A percentile compares a stretch with the other conserved stretches of the same genome.
Evolutionary conservation across 2,113 vertebrate species (phyloP).

Genomic region (Acanthisitta chloris): DNA sequence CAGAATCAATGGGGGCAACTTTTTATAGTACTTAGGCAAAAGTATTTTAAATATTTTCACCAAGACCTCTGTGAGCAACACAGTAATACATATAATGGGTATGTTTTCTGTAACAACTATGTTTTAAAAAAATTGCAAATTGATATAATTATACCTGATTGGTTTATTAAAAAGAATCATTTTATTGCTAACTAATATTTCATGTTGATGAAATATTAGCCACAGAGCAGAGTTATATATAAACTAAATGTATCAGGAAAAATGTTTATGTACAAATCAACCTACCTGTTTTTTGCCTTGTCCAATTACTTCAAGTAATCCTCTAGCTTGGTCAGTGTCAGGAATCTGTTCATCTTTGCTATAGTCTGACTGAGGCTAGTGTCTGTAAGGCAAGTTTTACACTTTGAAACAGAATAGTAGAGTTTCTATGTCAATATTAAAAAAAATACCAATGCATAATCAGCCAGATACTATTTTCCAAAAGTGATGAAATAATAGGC

Average conservation of each 20-base stretch:
- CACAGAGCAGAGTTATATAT: background rate
- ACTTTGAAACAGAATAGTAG: background rate
- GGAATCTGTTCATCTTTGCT: background rate
- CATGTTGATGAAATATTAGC: conserved; percentile 2
- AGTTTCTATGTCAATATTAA: background rate
- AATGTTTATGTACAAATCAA: background rate
- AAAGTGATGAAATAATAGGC: background rate
- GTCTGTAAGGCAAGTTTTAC: background rate
- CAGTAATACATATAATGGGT: background rate
- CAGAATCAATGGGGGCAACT: background rate
- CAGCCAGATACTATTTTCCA: background rate
- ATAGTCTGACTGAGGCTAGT: background rate
- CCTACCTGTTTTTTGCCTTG: background rate
- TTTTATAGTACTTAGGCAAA: conserved; percentile 8
- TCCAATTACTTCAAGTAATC: background rate
- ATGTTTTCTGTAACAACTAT: background rate
- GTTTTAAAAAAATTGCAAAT: background rate
- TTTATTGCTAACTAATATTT: background rate
- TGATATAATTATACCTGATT: background rate
- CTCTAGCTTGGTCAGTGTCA: background rate
- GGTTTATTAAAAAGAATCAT: background rate
- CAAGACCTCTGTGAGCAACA: background rate
- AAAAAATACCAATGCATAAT: background rate
- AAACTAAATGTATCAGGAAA: background rate
- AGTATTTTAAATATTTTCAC: conserved; percentile 43